A percentile compares a stretch with the other conserved stretches of the same genome.
These are phyloP conservation scores for Nothoprocta pentlandii DNA, from an alignment of 2,113 vertebrate species.

Conservation along the genomic window DNA sequence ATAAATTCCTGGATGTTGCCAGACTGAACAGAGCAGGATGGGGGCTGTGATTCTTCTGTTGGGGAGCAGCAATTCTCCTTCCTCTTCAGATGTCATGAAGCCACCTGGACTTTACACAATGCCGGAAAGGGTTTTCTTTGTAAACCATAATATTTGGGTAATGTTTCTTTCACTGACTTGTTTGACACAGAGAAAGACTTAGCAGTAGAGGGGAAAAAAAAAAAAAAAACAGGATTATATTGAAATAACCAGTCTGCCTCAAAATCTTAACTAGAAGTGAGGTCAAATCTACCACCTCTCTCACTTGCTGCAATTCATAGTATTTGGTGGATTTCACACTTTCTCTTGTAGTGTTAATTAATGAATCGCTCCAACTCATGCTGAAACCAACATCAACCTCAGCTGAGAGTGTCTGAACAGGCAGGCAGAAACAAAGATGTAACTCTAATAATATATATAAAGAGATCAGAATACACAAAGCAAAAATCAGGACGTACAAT, in stretches of 20 bases:
- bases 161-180: neutral
- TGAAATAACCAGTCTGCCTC: neutral
- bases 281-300: neutral
- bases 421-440: neutral
- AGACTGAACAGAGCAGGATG: neutral
- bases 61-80: neutral
- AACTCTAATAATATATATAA: neutral
- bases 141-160: neutral
- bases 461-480: neutral
- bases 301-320: neutral
- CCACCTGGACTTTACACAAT: neutral
- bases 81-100: neutral
- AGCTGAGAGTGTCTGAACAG: neutral
- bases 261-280: neutral
- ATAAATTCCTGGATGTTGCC: neutral
- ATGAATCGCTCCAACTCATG: neutral
- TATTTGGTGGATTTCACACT: neutral
- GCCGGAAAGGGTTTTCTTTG: neutral
- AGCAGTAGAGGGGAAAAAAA: neutral
- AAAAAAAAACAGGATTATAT: neutral
- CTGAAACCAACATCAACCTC: constrained; percentile 34
- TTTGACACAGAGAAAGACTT: neutral
- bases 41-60: neutral
- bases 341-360: neutral
- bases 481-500: neutral